Conservation (phyloP, 2,113 vertebrate species). For the Chamaea fasciata region DNA sequence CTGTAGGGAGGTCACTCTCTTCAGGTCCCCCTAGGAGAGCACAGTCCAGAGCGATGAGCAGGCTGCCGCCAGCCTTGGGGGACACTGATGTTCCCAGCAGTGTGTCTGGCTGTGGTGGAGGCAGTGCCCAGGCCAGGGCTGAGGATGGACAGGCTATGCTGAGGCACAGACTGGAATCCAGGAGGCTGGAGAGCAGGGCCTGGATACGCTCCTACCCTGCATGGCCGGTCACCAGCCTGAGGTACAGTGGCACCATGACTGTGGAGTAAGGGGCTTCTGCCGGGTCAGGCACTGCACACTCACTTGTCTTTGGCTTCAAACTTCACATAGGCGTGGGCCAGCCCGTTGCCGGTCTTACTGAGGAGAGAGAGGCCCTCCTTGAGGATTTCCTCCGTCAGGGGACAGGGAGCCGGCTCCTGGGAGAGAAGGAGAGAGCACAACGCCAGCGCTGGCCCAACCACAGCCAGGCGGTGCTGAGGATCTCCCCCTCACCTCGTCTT, state of each 20-base stretch:
- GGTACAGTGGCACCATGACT: accelerated
- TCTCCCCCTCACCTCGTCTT: neutral
- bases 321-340: slow-evolving; percentile 86
- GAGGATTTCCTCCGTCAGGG: slow-evolving; percentile 76
- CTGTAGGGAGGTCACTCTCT: neutral
- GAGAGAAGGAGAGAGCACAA: neutral
- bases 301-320: slow-evolving; percentile 83
- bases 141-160: neutral
- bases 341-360: slow-evolving; percentile 79
- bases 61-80: neutral
- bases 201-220: accelerated
- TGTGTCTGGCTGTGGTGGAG: accelerated
- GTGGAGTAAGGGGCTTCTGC: neutral
- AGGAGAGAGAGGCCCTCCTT: slow-evolving; percentile 82
- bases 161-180: neutral
- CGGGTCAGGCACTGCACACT: neutral
- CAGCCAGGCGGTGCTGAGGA: too few species aligned
- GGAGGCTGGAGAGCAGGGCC: accelerated
- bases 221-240: accelerated
- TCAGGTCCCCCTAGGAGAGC: neutral
- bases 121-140: neutral
- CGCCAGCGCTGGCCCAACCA: neutral
- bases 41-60: accelerated
- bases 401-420: slow-evolving; percentile 35
- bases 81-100: neutral